Conservation (phyloP, 2,113 vertebrate genomes). For the Harpagus bidentatus region DNA sequence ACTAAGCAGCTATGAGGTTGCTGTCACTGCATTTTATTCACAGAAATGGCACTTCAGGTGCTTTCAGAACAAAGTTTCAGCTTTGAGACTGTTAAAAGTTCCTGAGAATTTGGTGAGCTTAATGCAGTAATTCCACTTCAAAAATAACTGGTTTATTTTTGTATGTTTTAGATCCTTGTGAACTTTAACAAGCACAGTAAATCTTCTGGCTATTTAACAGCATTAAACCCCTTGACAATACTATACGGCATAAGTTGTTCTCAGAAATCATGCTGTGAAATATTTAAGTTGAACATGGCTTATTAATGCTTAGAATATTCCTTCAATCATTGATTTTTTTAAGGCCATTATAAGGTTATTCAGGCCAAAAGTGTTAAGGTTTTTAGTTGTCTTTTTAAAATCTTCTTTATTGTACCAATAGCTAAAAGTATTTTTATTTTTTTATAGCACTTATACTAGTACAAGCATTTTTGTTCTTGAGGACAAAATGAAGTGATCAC, state of each 20-base stretch:
- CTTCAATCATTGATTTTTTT: neutral
- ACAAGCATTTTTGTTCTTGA: neutral
- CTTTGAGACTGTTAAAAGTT: neutral
- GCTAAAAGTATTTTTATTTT: neutral
- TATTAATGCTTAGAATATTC: neutral
- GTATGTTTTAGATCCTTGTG: neutral
- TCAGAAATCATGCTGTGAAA: neutral
- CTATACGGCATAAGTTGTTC: accelerated
- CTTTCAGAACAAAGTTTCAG: neutral
- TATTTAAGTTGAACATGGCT: neutral
- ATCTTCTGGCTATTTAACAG: neutral
- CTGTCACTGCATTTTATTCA: neutral
- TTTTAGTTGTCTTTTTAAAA: neutral
- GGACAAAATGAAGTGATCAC: neutral
- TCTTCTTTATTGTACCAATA: neutral
- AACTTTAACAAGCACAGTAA: neutral
- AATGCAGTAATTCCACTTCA: neutral
- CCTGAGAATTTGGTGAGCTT: neutral
- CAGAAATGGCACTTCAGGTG: neutral
- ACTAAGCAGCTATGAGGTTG: neutral
- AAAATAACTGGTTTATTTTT: neutral
- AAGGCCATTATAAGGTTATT: neutral
- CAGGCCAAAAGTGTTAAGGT: neutral
- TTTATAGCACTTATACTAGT: neutral
- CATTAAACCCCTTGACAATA: neutral